Evolutionary conservation across 2,797 vertebrate genomes (phyloP), one percentile per base, ranked within the genome.

Genomic region (Merluccius polli): DNA sequence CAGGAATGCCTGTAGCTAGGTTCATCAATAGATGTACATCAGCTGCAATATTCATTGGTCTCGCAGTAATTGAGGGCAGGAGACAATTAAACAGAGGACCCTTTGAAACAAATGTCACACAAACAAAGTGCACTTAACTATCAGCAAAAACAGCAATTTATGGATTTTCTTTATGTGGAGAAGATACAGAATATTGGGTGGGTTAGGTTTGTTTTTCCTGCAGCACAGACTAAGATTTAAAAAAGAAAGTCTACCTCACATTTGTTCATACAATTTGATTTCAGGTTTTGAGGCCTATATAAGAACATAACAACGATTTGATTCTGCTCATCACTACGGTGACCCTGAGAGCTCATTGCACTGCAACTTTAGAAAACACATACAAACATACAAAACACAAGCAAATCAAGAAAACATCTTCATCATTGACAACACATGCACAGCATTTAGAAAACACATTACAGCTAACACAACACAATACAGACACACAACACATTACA

Each of bases 1-100:
- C 32, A 77, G 83, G 78, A 89, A 84, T 70, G 78, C 78, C 83
- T 76, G 69, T 38, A 16, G 76, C 75, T 81, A 85, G 86, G 87
- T 89, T 85, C 87, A 90, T 92, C 88, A 84, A 87, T 87, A 84
- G 77, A 80, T 71, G 71, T 76, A 85, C 80, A 89, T 84, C 87
- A 73, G 76, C 85, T 83, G 85, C 86, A 86, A 84, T 44, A 52
- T 78, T 90, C 83, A 87, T 86, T 76, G 82, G 76, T 75, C 82
- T 83, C 72, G 78, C 78, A 75, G 84, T 87, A 83, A 89, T 87
- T 80, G 86, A 88, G 86, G 84, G 79, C 86, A 86, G 71, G 74
- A 85, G 86, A 89, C 85, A 89, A 91, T 91, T 88, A 82, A 85
- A 87, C 76, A 35, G 0, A 18, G 73, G 81, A 83, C 79, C 84